Evolutionary conservation across 2,797 vertebrate genomes (phyloP).

Genomic region (Danio choprae): DNA sequence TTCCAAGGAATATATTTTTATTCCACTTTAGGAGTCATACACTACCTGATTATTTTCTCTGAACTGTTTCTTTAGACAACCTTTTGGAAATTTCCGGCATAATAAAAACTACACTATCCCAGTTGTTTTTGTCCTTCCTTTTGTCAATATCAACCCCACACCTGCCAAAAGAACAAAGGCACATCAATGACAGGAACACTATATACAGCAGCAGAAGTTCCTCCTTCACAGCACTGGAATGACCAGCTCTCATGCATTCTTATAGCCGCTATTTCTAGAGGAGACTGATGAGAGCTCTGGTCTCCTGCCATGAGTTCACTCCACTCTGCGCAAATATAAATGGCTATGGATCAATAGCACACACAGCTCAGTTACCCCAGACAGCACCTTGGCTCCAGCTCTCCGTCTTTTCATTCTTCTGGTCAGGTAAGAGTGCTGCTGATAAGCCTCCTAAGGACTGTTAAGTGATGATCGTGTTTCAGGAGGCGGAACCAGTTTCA

Average conservation of each 20-base stretch:
- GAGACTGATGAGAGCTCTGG: conserved; percentile 53
- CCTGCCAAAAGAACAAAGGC: conserved; percentile 2
- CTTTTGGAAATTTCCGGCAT: not conserved
- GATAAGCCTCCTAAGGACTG: conserved; percentile 33
- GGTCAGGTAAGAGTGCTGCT: conserved; percentile 41
- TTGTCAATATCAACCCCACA: conserved; percentile 14
- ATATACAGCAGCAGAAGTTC: not conserved
- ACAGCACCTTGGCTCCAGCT: conserved; percentile 49
- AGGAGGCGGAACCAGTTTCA: conserved; percentile 3
- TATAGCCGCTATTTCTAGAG: conserved; percentile 32
- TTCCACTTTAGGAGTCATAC: no score
- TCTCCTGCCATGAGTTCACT: conserved; percentile 57
- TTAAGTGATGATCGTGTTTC: conserved; percentile 40
- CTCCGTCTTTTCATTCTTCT: conserved; percentile 45
- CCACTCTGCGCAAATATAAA: conserved; percentile 59
- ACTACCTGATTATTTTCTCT: not conserved
- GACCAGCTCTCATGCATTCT: conserved; percentile 35
- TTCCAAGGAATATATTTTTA: no score
- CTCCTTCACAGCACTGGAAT: conserved; percentile 26
- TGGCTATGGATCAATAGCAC: conserved; percentile 60
- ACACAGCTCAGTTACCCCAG: conserved; percentile 60
- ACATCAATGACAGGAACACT: conserved; percentile 9
- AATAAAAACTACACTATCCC: not conserved
- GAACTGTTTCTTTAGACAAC: not conserved
- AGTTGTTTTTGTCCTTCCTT: not conserved